Percentiles rank a stretch among this genome's conserved stretches.
These are phyloP conservation scores for Ceyx margarethae DNA, from an alignment of 2,113 vertebrate genomes.

Conservation along the genomic window DNA sequence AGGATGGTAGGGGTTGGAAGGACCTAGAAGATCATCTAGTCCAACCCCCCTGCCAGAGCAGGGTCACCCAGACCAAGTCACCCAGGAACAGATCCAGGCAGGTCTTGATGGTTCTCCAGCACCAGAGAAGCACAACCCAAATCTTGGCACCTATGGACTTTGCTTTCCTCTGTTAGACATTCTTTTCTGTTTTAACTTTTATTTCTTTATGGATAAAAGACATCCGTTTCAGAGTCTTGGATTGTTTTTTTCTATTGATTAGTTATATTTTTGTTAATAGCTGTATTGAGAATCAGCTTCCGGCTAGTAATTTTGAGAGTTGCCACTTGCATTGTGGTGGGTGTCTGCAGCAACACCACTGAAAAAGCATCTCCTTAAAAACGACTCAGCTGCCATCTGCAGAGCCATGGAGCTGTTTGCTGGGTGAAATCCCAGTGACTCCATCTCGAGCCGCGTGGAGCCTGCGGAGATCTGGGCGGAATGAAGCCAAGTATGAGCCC, in stretches of 20 bases:
- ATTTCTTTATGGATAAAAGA: background rate
- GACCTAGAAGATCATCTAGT: too few relatives aligned
- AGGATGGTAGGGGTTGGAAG: too few relatives aligned
- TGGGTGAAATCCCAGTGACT: background rate
- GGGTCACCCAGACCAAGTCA: too few relatives aligned
- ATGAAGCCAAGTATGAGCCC: conserved; percentile 1
- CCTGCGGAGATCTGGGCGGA: background rate
- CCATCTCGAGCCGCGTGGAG: background rate
- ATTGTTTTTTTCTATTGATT: background rate
- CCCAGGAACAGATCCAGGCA: too few relatives aligned
- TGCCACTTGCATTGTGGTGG: background rate
- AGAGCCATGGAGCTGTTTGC: background rate
- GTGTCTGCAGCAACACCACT: background rate
- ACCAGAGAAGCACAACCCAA: too few relatives aligned
- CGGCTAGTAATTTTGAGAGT: background rate
- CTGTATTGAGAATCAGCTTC: background rate
- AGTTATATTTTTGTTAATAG: background rate
- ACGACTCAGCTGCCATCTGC: background rate
- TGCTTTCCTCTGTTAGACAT: background rate
- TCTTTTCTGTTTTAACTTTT: background rate
- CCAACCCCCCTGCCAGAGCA: too few relatives aligned
- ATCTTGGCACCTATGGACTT: too few relatives aligned
- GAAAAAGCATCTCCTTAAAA: background rate
- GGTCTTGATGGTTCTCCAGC: too few relatives aligned
- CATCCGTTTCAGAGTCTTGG: background rate